phyloP scores from a whole-genome alignment of 2,797 vertebrate species.

The Microctenopoma lineatum region DNA sequence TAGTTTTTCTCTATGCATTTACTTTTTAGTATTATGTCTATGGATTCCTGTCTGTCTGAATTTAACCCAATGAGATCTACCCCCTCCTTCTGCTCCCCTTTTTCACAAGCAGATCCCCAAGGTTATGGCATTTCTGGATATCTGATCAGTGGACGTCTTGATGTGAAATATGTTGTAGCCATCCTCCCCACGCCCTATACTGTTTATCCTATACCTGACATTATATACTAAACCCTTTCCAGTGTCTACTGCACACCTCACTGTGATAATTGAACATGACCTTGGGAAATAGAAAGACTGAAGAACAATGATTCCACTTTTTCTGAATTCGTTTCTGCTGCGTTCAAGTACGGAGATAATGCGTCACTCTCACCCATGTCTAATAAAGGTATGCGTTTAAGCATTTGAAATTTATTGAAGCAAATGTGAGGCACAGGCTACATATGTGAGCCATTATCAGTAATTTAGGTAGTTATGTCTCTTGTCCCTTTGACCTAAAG shows the following conservation, averaged over 20 bases:
- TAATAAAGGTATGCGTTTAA: slow-evolving; percentile 67
- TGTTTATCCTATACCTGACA: slow-evolving; percentile 68
- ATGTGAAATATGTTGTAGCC: slow-evolving; percentile 74
- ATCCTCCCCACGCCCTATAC: slow-evolving; percentile 64
- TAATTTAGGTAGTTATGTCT: slow-evolving; percentile 81
- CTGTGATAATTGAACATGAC: slow-evolving; percentile 83
- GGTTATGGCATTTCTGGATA: slow-evolving; percentile 84
- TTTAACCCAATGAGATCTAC: slow-evolving; percentile 51
- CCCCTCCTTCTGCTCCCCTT: slow-evolving; percentile 49
- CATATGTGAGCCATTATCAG: slow-evolving; percentile 82
- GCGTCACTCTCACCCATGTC: slow-evolving; percentile 31
- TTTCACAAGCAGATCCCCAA: slow-evolving; percentile 73
- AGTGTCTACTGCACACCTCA: slow-evolving; percentile 59
- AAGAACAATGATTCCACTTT: slow-evolving; percentile 74
- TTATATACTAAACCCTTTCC: slow-evolving; percentile 81
- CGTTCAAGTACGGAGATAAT: slow-evolving; percentile 42
- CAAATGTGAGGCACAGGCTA: slow-evolving; percentile 66
- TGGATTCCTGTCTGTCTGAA: slow-evolving; percentile 60
- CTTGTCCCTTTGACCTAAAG: slow-evolving; percentile 81
- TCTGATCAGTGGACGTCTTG: slow-evolving; percentile 79
- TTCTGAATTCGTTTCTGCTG: slow-evolving; percentile 60
- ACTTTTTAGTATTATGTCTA: slow-evolving; percentile 51
- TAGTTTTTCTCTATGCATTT: slow-evolving; percentile 65
- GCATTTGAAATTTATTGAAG: slow-evolving; percentile 73
- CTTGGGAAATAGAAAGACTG: slow-evolving; percentile 81